Evolutionary conservation across 1,140 invertebrate species (phyloP).

Genomic region (Tetragnatha versicolor): DNA sequence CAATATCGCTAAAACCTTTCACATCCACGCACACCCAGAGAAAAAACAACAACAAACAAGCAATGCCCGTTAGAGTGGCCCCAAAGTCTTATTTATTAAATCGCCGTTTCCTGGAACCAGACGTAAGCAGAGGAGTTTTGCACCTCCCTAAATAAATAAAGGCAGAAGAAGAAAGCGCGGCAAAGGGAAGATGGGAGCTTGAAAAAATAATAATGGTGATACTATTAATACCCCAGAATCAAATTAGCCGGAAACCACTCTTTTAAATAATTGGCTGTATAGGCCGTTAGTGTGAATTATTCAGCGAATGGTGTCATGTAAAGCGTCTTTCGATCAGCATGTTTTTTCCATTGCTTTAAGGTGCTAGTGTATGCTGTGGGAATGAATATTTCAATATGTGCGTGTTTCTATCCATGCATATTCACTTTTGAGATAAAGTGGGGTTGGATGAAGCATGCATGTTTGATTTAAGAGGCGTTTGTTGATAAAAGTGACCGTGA

Average conservation of each 20-base stretch:
- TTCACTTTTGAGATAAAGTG: too few species aligned
- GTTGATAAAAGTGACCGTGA: too few species aligned
- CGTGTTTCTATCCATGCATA: too few species aligned
- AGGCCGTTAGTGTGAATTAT: conserved; percentile 39
- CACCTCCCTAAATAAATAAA: not conserved
- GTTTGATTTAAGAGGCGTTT: too few species aligned
- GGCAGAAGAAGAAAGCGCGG: not conserved
- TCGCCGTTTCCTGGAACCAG: conserved; percentile 23
- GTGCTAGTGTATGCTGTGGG: not conserved
- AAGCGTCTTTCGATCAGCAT: conserved; percentile 16
- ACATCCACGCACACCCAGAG: not conserved
- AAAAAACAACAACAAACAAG: conserved; percentile 26
- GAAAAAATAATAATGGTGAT: conserved; percentile 7
- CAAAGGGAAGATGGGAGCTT: not conserved
- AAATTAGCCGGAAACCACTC: conserved; percentile 13
- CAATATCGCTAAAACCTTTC: conserved; percentile 46
- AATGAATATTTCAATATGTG: too few species aligned
- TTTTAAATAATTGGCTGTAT: conserved; percentile 45
- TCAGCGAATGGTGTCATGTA: conserved; percentile 25
- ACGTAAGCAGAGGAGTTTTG: conserved; percentile 5
- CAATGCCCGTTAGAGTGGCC: conserved; percentile 5
- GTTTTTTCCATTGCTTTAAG: conserved; percentile 4
- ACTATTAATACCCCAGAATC: too few species aligned
- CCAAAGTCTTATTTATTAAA: conserved; percentile 49
- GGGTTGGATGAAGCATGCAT: too few species aligned